Evolutionary conservation across 2,113 vertebrate genomes (phyloP).

Genomic region (Perca flavescens): DNA sequence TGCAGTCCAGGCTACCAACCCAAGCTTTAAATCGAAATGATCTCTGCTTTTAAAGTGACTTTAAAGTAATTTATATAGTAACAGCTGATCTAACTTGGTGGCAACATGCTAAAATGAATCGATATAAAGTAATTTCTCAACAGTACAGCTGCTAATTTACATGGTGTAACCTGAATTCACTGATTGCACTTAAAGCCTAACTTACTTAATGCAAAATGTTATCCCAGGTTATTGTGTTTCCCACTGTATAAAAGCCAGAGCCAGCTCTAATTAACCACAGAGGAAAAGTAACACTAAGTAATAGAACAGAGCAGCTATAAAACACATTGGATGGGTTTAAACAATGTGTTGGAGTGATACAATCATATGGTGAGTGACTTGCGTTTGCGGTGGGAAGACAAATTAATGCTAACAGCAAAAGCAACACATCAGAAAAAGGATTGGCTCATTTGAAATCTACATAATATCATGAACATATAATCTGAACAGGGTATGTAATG

Average conservation of each 20-base stretch:
- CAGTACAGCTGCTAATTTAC: background rate
- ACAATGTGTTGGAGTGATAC: background rate
- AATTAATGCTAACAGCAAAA: constrained; percentile 10
- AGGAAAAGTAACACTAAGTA: background rate
- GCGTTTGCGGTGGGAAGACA: constrained; percentile 23
- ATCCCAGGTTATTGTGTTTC: background rate
- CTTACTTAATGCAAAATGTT: constrained; percentile 4
- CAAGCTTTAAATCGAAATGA: background rate
- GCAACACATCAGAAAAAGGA: background rate
- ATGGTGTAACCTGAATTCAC: background rate
- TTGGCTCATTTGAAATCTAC: constrained; percentile 18
- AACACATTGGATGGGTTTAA: background rate
- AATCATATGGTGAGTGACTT: background rate
- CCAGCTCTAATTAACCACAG: constrained; percentile 5
- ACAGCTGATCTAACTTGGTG: background rate
- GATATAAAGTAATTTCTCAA: background rate
- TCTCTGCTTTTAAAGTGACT: too few species aligned
- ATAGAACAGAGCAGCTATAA: background rate
- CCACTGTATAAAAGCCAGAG: background rate
- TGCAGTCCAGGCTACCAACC: background rate
- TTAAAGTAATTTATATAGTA: background rate
- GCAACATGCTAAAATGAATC: background rate
- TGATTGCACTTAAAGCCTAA: background rate
- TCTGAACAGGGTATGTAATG: constrained; percentile 37
- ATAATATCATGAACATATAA: constrained; percentile 48